phyloP scores from a whole-genome alignment of 2,113 vertebrate genomes.

The Paramormyrops kingsleyae region DNA sequence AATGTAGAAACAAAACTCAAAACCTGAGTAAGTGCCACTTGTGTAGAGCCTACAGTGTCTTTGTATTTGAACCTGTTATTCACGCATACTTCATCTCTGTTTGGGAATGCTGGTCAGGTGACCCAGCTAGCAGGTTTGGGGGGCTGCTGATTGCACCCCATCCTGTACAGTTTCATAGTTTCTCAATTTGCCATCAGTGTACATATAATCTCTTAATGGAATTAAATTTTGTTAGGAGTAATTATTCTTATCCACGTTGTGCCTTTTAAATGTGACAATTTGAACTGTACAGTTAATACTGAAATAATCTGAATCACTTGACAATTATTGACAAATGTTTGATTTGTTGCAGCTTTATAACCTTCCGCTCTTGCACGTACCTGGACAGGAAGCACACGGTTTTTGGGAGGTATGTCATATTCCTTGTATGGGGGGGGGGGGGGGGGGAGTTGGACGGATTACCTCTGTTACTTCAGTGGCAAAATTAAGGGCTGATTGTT shows the following conservation, averaged over 20 bases:
- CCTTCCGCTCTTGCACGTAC: slow-evolving; percentile 88
- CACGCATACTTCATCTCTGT: not conserved
- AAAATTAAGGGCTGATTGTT: not conserved
- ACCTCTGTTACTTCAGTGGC: not conserved
- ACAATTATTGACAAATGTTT: not conserved
- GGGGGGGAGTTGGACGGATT: not conserved
- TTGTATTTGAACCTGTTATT: not conserved
- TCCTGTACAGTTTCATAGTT: not conserved
- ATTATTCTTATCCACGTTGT: not conserved
- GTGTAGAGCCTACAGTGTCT: not conserved
- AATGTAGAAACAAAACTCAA: not conserved
- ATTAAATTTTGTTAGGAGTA: not conserved
- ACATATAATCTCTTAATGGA: not conserved
- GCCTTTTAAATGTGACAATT: not conserved
- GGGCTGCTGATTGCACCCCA: not conserved
- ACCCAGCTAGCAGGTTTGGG: not conserved
- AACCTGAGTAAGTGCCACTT: not conserved
- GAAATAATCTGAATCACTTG: not conserved
- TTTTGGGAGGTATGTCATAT: slow-evolving; percentile 76
- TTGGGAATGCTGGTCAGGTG: not conserved
- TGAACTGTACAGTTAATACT: not conserved
- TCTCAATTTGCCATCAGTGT: not conserved
- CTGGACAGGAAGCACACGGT: slow-evolving; percentile 90
- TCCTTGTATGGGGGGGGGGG: not conserved
- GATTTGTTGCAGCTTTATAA: slow-evolving; percentile 50